phyloP scores from a whole-genome alignment of 2,797 vertebrate genomes.

The Orientallactaga sibirica region DNA sequence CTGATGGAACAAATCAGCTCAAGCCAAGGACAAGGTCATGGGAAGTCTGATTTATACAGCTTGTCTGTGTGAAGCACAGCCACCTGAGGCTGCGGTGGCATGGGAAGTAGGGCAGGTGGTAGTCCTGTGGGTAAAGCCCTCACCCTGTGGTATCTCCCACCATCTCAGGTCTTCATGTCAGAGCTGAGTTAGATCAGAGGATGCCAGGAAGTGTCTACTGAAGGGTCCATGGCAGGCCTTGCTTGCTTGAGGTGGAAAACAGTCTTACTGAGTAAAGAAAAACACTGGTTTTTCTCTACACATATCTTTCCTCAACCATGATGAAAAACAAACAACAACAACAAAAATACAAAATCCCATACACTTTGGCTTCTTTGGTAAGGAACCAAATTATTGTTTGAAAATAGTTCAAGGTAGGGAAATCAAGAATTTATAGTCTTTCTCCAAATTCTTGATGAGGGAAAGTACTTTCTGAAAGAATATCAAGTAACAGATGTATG shows the following conservation, averaged over 20 bases:
- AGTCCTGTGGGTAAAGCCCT: neutral
- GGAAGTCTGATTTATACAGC: neutral
- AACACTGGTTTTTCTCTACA: neutral
- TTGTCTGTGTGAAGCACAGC: neutral
- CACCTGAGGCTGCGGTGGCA: neutral
- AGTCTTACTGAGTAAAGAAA: neutral
- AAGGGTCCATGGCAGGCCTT: neutral
- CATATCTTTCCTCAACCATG: neutral
- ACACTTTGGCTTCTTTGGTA: neutral
- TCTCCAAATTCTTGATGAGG: neutral
- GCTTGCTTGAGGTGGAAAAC: neutral
- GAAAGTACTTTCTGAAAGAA: constrained; percentile 17
- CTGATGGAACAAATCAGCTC: neutral
- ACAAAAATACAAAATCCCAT: neutral
- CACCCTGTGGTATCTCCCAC: neutral
- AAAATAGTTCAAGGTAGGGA: constrained; percentile 26
- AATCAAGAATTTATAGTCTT: constrained; percentile 19
- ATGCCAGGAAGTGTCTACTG: neutral
- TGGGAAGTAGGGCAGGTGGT: neutral
- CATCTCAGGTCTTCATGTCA: neutral
- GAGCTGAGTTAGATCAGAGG: neutral
- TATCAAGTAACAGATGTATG: neutral
- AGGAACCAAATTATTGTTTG: neutral
- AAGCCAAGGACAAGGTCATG: neutral
- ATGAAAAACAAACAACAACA: constrained; percentile 31